These are phyloP conservation scores for Siniperca knerii DNA, from an alignment of 2,113 vertebrate genomes.

Conservation along the genomic window DNA sequence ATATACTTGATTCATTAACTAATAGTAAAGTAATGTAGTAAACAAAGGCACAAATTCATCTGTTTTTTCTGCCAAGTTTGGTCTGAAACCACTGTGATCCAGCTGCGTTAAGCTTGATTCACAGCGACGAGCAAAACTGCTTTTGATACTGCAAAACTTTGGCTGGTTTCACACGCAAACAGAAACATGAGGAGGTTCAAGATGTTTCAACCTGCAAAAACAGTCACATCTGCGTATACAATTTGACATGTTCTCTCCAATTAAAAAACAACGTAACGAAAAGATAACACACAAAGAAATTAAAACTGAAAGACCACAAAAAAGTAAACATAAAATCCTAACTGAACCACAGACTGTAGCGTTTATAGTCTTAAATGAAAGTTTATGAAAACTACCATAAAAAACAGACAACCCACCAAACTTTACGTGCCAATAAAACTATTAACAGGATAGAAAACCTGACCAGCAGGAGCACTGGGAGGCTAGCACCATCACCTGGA, in stretches of 20 bases:
- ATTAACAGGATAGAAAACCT: constrained; percentile 54
- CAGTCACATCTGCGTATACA: background rate
- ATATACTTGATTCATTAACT: constrained; percentile 42
- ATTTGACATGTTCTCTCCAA: background rate
- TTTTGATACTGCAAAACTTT: constrained; percentile 50
- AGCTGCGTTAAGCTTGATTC: constrained; percentile 6
- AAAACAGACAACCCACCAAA: background rate
- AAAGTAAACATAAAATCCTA: background rate
- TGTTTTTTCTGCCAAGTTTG: constrained; percentile 45
- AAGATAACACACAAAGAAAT: background rate
- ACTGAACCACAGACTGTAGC: background rate
- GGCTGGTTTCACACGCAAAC: constrained; percentile 30
- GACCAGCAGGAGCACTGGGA: constrained; percentile 63
- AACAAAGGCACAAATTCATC: constrained; percentile 77
- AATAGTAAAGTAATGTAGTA: constrained; percentile 21
- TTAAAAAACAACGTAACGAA: background rate
- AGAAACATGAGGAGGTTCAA: background rate
- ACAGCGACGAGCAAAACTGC: constrained; percentile 47
- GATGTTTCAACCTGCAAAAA: constrained; percentile 5
- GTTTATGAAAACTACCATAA: background rate
- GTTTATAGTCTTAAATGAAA: background rate
- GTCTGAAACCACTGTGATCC: constrained; percentile 53
- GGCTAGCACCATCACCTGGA: constrained; percentile 66
- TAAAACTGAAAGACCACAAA: background rate
- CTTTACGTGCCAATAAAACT: constrained; percentile 8